Base-by-base conservation (phyloP, 2,113 vertebrate genomes). In the Alces alces region DNA sequence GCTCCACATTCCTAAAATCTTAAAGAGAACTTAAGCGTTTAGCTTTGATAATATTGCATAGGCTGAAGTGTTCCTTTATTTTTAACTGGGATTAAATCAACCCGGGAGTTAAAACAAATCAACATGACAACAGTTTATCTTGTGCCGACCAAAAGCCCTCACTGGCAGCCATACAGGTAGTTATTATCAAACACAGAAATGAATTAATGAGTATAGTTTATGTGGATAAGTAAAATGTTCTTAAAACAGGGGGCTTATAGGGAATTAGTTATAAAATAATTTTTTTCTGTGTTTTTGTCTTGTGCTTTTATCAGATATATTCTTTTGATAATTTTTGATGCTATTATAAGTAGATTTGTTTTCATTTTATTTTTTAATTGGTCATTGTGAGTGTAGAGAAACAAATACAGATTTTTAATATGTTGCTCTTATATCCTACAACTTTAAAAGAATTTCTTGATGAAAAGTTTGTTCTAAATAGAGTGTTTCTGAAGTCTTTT, bases 121-220 rank as follows among this genome's bases (percentile, higher is more conserved):
- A 28, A 80, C 78, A 58, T 16, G 33, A 47, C 55, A 58, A 2
- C 23, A 36, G 25, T 39, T n/a, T 57, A 5, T 79, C 55, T 78
- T 66, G 16, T 91, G 33, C n/a, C 4, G 3, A 66, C 14, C 78
- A 45, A 17, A 78, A 47, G 9, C 83, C 4, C 39, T 95, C 25
- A 8, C 14, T 33, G 52, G 16, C 30, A n/a, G 3, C 36, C 28
- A 76, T 4, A 10, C 5, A 0, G 47, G 30, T 57, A 50, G 2
- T 84, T 89, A 91, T 45, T 78, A 57, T 60, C 43, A 84, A 88
- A 80, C 70, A 58, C 1, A 87, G 16, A 60, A 45, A 23, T 55
- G 27, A 19, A 70, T 83, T 54, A 7, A n/a, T 36, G 45, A 58
- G 7, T 43, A 33, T 3, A 43, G 36, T 39, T 76, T 57, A 50